A percentile compares a stretch with the other conserved stretches of the same genome.
Evolutionary conservation across 2,797 vertebrate genomes (phyloP).

Genomic region (Acridotheres tristis): DNA sequence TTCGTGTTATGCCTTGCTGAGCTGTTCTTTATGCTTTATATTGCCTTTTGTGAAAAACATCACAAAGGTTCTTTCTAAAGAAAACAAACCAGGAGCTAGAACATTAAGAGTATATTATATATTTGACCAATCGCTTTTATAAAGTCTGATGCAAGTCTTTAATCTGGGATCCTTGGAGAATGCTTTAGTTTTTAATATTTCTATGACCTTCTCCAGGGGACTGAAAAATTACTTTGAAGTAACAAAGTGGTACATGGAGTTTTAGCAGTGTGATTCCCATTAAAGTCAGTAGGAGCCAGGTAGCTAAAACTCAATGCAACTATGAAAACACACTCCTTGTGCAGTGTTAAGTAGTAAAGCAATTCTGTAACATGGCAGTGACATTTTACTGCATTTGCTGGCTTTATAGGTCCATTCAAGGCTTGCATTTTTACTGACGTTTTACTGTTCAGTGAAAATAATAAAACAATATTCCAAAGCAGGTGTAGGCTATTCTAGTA

Average conservation of each 20-base stretch:
- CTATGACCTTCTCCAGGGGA: slow-evolving; percentile 78
- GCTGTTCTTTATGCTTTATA: not conserved
- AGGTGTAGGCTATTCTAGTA: slow-evolving; percentile 47
- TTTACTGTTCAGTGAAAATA: slow-evolving; percentile 68
- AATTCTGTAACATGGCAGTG: slow-evolving; percentile 61
- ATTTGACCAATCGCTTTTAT: slow-evolving; percentile 79
- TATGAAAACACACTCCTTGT: slow-evolving; percentile 76
- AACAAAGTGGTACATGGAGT: slow-evolving; percentile 77
- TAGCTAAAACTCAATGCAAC: slow-evolving; percentile 77
- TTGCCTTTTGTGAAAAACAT: slow-evolving; percentile 52
- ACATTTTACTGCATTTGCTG: slow-evolving; percentile 68
- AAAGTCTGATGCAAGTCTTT: slow-evolving; percentile 76
- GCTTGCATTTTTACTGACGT: slow-evolving; percentile 69
- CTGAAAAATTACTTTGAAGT: slow-evolving; percentile 81
- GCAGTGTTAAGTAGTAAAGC: slow-evolving; percentile 76
- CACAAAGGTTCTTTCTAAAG: slow-evolving; percentile 72
- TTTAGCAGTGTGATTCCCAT: slow-evolving; percentile 82
- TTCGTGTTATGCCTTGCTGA: not conserved
- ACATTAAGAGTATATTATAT: slow-evolving; percentile 73
- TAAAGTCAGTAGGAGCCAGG: slow-evolving; percentile 79
- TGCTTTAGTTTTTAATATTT: slow-evolving; percentile 81
- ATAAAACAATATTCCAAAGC: slow-evolving; percentile 50
- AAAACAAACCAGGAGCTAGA: slow-evolving; percentile 73
- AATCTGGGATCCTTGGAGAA: slow-evolving; percentile 79
- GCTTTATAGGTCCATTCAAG: slow-evolving; percentile 65